Evolutionary conservation across 2,888 invertebrate genomes (phyloP), one percentile per base, ranked within the genome.

Genomic region (Margaritifera margaritifera): DNA sequence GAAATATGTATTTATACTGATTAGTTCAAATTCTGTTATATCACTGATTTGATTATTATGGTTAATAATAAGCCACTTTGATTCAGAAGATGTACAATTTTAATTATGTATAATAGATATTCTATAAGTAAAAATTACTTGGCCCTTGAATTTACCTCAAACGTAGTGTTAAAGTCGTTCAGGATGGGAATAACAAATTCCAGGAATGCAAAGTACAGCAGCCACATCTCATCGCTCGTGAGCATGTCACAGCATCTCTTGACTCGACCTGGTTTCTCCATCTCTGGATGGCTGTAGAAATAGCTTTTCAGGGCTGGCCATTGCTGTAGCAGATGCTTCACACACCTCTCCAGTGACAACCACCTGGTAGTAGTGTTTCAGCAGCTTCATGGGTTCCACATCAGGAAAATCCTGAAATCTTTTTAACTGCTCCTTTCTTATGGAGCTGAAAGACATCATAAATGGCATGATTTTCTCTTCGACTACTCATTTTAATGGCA

Each of bases 291-390:
- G 58, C 69, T 67, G n/a, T 51, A n/a, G 59, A 77, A 77, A 68
- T 71, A 75, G 31, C 65, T 56, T 42, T 53, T 56, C 5, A 75
- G 62, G 6, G 70, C 69, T 42, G 64, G 50, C 72, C 75, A 73
- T 15, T 67, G 72, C 6, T 75, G 71, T 1, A 73, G 64, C 11
- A 66, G 20, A 4, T 71, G 31, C 1, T 25, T 25, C 1, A 73
- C 71, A 65, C 66, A 70, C 19, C 52, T 59, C 56, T 68, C 62
- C 15, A 74, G 66, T 25, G 62, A 68, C 18, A 72, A 61, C 70
- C 74, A 74, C 54, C 70, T 57, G 55, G 74, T 72, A n/a, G 55
- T 66, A 69, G 62, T 72, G 66, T 27, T 77, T 77, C n/a, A 76
- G 42, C 11, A 78, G 58, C 64, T 75, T 72, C 50, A 63, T 52